These are phyloP conservation scores for Eurystomus glaucurus DNA, from an alignment of 2,797 vertebrate genomes.

Conservation along the genomic window DNA sequence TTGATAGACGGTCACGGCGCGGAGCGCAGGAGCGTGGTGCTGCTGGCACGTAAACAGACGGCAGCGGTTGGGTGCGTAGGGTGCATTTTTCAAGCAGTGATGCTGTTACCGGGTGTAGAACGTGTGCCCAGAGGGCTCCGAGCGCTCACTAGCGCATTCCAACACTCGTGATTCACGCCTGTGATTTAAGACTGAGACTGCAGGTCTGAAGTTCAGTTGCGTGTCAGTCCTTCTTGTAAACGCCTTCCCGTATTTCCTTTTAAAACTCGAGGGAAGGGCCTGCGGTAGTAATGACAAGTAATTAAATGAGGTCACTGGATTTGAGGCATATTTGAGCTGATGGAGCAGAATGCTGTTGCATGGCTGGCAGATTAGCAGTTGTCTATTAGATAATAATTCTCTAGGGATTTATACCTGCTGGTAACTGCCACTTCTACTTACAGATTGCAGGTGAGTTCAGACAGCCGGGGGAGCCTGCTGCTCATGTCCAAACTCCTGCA, in stretches of 20 bases:
- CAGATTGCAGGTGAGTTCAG: background rate
- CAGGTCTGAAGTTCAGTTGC: background rate
- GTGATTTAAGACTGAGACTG: background rate
- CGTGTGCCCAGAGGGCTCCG: background rate
- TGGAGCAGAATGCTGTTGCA: background rate
- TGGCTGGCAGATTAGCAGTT: constrained; percentile 21
- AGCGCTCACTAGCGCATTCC: background rate
- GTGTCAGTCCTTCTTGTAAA: background rate
- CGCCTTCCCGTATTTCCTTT: background rate
- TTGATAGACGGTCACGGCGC: background rate
- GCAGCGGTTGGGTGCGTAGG: accelerated
- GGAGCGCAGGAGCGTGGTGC: background rate
- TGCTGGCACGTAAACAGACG: background rate
- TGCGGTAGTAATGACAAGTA: background rate
- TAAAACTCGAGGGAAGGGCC: background rate
- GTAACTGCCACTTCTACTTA: background rate
- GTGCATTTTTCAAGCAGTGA: constrained; percentile 15
- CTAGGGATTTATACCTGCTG: background rate
- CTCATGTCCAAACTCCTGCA: background rate
- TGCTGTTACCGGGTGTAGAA: background rate
- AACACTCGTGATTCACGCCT: background rate
- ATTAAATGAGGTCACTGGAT: background rate
- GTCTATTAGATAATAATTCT: constrained; percentile 16
- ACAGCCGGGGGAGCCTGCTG: background rate
- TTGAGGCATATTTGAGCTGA: constrained; percentile 4